Evolutionary conservation across 2,888 invertebrate species (phyloP), one percentile per base, ranked within the genome.

Genomic region (Blera fallax): DNA sequence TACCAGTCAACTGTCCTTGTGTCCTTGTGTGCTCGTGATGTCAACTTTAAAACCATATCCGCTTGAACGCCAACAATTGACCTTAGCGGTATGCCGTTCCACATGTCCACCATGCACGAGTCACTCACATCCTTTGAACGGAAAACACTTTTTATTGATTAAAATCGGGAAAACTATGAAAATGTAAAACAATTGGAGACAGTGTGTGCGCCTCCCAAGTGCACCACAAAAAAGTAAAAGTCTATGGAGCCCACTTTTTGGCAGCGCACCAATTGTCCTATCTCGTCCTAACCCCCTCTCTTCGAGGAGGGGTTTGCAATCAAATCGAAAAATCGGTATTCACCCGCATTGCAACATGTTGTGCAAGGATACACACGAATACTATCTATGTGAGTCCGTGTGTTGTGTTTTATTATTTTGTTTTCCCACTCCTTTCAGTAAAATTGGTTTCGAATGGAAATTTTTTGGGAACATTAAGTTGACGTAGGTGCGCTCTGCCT

Each of bases 321-420:
- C 10, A 37, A 48, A 34, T 48, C 27, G 1, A 21, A 21, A 27
- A 58, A 70, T 77, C 32, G 60, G 21, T 54, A 60, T 67, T 60
- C 74, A 37, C 74, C 73, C 67, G 83, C 83, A 83, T 83, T 83
- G 79, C 83, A 79, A 83, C 83, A 69, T 83, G 73, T 79, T 83
- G 37, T 48, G 73, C 79, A 83, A 81, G 65, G 64, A 56, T 70
- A 43, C 21, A 40, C 40, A 32, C 34, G 24, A 6, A 10, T 10
- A 43, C 10, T 14, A n/a, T n/a, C n/a, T n/a, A n/a, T n/a, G n/a
- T n/a, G n/a, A n/a, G n/a, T n/a, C n/a, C n/a, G 32, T 32, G 6
- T 52, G 52, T 43, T 54, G 52, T 56, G 3, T 56, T 14, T 50
- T 48, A 50, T 80, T 50, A 32, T 56, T 29, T 24, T 24, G 2